A percentile compares a stretch with the other conserved stretches of the same genome.
These are phyloP conservation scores for Simalia tracyae DNA, from an alignment of 2,797 vertebrate genomes.

Conservation along the genomic window DNA sequence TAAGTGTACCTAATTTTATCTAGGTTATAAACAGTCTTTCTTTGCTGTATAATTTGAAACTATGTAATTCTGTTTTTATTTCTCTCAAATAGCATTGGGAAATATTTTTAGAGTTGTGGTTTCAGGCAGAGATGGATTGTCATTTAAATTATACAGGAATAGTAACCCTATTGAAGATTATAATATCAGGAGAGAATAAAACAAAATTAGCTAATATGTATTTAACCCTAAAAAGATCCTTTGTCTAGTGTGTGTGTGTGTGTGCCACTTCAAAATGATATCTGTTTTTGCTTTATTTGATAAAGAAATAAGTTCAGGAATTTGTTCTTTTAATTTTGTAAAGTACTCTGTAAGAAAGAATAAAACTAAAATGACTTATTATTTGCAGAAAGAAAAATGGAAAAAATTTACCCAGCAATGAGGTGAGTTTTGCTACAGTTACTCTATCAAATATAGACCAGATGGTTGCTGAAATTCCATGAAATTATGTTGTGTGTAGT, in stretches of 20 bases:
- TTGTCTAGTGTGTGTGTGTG: neutral
- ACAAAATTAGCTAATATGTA: neutral
- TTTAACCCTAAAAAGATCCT: neutral
- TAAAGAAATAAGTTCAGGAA: neutral
- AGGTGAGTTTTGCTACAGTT: conserved; percentile 75
- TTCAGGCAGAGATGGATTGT: neutral
- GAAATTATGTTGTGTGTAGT: neutral
- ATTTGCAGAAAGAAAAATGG: conserved; percentile 79
- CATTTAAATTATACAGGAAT: neutral
- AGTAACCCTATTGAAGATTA: neutral
- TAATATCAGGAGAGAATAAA: neutral
- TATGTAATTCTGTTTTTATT: neutral
- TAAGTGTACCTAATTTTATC: neutral
- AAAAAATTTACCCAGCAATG: conserved; percentile 75
- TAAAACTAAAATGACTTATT: conserved; percentile 30
- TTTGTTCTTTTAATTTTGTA: neutral
- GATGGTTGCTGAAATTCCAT: neutral
- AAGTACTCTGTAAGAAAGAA: neutral
- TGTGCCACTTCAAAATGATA: neutral
- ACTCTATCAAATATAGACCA: neutral
- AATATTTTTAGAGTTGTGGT: neutral
- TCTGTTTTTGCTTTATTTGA: neutral
- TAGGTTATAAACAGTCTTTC: neutral
- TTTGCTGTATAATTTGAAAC: neutral
- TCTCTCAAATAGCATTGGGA: neutral